Evolutionary conservation across 2,888 invertebrate species (phyloP).

Genomic region (Nezara viridula): DNA sequence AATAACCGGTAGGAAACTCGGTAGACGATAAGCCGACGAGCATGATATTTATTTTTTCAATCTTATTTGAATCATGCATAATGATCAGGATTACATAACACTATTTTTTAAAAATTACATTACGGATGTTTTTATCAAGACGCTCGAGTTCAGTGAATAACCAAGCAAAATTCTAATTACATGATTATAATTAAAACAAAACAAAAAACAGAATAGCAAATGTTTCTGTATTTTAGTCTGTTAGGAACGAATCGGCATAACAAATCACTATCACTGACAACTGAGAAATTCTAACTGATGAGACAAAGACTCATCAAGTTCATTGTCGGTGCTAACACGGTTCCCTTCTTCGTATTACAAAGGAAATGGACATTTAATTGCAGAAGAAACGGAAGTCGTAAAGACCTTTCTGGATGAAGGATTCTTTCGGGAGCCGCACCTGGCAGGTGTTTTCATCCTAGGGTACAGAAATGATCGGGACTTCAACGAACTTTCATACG

Average conservation of each 20-base stretch:
- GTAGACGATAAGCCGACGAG: background rate
- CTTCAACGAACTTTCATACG: background rate
- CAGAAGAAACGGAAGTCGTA: background rate
- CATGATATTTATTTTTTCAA: too few species aligned
- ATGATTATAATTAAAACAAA: background rate
- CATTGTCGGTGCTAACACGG: background rate
- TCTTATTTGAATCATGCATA: too few species aligned
- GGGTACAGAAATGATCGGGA: background rate
- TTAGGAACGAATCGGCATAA: background rate
- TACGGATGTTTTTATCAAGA: too few species aligned
- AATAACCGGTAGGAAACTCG: background rate
- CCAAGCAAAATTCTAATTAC: background rate
- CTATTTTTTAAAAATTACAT: too few species aligned
- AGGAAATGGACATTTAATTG: slow-evolving; percentile 23
- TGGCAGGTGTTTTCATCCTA: background rate
- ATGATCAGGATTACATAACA: too few species aligned
- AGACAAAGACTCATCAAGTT: background rate
- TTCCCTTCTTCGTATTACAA: background rate
- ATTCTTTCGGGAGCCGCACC: background rate
- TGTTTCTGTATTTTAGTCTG: background rate
- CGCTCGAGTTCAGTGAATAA: background rate
- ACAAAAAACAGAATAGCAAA: background rate
- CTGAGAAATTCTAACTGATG: background rate
- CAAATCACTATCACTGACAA: slow-evolving; percentile 8
- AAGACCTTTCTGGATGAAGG: background rate